phyloP scores from a whole-genome alignment of 2,113 vertebrate genomes.

The Neomonachus schauinslandi region DNA sequence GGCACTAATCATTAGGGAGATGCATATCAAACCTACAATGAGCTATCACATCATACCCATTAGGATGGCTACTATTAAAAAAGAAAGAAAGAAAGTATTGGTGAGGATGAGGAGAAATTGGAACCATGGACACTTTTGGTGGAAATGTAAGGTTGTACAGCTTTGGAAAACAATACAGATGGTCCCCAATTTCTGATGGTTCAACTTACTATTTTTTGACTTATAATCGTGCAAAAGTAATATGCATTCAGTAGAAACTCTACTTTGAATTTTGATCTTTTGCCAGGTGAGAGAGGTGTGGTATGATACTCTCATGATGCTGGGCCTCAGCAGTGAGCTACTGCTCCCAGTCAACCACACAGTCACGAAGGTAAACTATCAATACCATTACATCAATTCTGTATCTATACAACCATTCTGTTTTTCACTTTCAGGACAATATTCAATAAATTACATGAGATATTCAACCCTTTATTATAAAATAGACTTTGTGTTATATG shows the following conservation, averaged over 20 bases:
- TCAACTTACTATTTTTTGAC: not conserved
- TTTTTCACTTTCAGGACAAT: not conserved
- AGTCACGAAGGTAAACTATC: not conserved
- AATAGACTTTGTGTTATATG: not conserved
- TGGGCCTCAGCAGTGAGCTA: not conserved
- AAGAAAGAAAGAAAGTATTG: not conserved
- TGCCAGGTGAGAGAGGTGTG: not conserved
- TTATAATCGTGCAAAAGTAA: not conserved
- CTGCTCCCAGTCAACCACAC: not conserved
- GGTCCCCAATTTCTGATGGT: not conserved
- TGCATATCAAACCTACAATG: not conserved
- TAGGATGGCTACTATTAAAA: not conserved
- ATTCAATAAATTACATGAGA: not conserved
- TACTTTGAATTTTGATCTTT: not conserved
- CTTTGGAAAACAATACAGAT: not conserved
- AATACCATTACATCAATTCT: not conserved
- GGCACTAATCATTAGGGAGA: not conserved
- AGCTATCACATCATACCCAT: not conserved
- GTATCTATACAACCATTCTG: not conserved
- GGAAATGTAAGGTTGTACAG: not conserved
- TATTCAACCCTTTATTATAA: not conserved
- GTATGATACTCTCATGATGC: not conserved
- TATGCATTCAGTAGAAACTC: not conserved
- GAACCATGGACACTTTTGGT: no score
- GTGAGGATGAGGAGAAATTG: not conserved